Percentiles rank a stretch among this genome's conserved stretches.
Conservation (phyloP, 2,888 invertebrate genomes). For the Xestobium rufovillosum region DNA sequence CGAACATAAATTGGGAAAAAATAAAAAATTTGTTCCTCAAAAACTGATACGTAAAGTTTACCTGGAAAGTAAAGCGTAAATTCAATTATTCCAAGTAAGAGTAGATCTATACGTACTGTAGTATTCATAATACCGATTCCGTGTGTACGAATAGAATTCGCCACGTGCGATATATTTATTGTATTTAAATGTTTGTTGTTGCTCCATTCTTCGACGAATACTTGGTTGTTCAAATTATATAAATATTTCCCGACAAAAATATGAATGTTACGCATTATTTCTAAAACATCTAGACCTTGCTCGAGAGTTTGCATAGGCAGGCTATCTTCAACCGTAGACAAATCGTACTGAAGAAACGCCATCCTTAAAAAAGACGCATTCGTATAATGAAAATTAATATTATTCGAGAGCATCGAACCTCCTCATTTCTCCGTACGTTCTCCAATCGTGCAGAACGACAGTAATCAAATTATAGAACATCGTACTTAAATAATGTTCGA, state of each 20-base stretch:
- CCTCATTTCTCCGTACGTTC: conserved; percentile 95
- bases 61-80: conserved; percentile 36
- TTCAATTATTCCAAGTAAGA: conserved; percentile 8
- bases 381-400: too few relatives aligned
- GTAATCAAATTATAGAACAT: conserved; percentile 97
- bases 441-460: conserved; percentile 95
- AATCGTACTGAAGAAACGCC: conserved; percentile 73
- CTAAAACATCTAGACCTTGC: conserved; percentile 93
- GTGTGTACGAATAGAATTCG: conserved; percentile 94
- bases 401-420: too few relatives aligned
- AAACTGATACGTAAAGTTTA: conserved; percentile 90
- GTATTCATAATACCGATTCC: conserved; percentile 96
- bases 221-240: conserved; percentile 94
- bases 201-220: conserved; percentile 87
- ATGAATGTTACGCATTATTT: conserved; percentile 95
- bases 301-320: conserved; percentile 94
- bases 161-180: conserved; percentile 89
- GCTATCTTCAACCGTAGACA: conserved; percentile 83
- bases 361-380: conserved; percentile 45
- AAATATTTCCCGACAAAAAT: conserved; percentile 88
- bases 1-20: conserved; percentile 95
- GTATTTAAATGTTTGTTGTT: conserved; percentile 92
- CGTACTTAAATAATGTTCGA: conserved; percentile 87
- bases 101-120: too few relatives aligned
- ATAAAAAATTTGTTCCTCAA: conserved; percentile 85